These are phyloP conservation scores for Prionace glauca DNA, from an alignment of 2,797 vertebrate species.

Conservation along the genomic window DNA sequence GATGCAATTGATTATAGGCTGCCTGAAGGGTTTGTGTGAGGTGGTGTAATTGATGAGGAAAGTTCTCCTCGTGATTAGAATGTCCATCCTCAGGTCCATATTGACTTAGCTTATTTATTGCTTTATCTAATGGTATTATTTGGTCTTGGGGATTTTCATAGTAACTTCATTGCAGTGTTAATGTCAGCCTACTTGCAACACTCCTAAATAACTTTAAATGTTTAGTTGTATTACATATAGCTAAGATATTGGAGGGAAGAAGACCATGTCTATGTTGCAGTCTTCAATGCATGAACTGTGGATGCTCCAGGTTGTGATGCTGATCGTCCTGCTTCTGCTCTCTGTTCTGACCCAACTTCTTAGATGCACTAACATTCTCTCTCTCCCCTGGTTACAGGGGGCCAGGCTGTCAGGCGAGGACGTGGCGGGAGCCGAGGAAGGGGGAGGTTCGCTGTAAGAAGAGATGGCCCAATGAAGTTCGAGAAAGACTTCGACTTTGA, in stretches of 20 bases:
- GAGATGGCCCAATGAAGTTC: slow-evolving; percentile 92
- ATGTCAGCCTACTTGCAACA: no score
- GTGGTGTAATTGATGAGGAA: background rate
- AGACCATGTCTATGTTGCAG: background rate
- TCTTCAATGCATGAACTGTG: background rate
- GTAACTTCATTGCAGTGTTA: no score
- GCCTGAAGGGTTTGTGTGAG: background rate
- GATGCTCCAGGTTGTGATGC: background rate
- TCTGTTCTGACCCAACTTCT: slow-evolving; percentile 28
- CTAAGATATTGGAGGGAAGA: background rate
- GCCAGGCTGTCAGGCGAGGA: slow-evolving; percentile 65
- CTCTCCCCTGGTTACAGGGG: slow-evolving; percentile 49
- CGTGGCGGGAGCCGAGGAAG: slow-evolving; percentile 79
- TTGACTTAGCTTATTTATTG: background rate
- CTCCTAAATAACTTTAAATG: no score
- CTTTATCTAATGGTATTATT: background rate
- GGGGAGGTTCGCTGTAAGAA: slow-evolving; percentile 75
- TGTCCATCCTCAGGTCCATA: background rate
- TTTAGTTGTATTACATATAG: background rate
- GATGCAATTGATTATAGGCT: background rate
- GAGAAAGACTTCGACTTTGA: slow-evolving; percentile 98
- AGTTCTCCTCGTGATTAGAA: background rate
- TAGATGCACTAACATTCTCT: slow-evolving; percentile 22
- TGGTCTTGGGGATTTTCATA: no score
- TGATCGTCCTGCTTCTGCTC: background rate